Evolutionary conservation across 1,140 invertebrate species (phyloP).

Genomic region (Diorhabda carinulata): DNA sequence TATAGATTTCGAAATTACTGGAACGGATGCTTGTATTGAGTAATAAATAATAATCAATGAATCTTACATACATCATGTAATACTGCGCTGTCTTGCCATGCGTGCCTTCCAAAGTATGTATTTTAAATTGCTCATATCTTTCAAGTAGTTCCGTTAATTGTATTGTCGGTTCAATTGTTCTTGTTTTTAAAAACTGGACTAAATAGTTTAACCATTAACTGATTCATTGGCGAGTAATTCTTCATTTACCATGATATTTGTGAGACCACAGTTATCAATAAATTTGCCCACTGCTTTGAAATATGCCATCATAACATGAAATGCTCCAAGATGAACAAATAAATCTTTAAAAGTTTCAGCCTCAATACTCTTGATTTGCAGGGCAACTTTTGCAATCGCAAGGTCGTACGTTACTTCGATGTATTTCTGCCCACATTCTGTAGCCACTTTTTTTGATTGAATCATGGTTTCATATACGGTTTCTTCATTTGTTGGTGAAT

Average conservation of each 20-base stretch:
- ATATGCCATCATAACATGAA: conserved; percentile 30
- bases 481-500: conserved; percentile 15
- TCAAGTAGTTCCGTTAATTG: neutral
- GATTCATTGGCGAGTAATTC: conserved; percentile 22
- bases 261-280: conserved; percentile 42
- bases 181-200: neutral
- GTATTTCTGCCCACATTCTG: neutral
- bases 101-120: conserved; percentile 31
- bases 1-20: conserved; percentile 35
- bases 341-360: conserved; percentile 25
- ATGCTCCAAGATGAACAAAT: conserved; percentile 45
- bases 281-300: conserved; percentile 42
- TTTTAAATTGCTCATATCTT: conserved; percentile 4
- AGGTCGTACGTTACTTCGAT: conserved; percentile 44
- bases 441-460: too few relatives aligned
- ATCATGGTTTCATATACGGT: conserved; percentile 19
- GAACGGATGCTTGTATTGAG: conserved; percentile 36
- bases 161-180: conserved; percentile 6
- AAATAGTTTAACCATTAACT: conserved; percentile 19
- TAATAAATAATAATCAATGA: conserved; percentile 36
- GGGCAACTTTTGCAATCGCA: conserved; percentile 26
- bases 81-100: conserved; percentile 44
- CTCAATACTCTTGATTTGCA: conserved; percentile 38
- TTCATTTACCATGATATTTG: conserved; percentile 13
- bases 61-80: conserved; percentile 40